Evolutionary conservation across 2,113 vertebrate species (phyloP).

Genomic region (Oxyruncus cristatus): DNA sequence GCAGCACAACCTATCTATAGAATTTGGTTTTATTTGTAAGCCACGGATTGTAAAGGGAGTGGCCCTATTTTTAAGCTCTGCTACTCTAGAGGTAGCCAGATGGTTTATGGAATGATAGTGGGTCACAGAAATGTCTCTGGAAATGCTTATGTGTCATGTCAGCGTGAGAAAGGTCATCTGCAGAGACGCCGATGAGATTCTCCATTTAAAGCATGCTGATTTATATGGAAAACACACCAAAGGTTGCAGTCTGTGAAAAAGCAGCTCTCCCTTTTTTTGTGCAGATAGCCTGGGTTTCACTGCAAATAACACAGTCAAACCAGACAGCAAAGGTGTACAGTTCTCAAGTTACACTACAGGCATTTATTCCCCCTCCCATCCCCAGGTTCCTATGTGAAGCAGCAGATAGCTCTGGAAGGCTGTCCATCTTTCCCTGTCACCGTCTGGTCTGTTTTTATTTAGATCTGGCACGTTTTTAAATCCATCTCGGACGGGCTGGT

Average conservation of each 20-base stretch:
- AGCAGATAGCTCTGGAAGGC: neutral
- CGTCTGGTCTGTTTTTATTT: neutral
- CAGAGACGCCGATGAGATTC: neutral
- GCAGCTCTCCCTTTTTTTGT: neutral
- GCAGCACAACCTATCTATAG: neutral
- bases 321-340: neutral
- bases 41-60: neutral
- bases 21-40: neutral
- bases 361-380: neutral
- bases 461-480: neutral
- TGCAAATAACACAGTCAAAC: neutral
- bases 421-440: neutral
- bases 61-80: neutral
- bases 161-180: neutral
- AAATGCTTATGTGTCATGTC: neutral
- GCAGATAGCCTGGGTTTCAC: neutral
- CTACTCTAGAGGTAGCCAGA: neutral
- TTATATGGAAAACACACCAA: neutral
- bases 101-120: neutral
- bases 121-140: neutral
- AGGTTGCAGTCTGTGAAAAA: neutral
- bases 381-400: neutral
- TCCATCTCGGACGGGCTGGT: rapidly evolving
- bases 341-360: neutral
- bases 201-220: neutral